Conservation (phyloP, 2,888 invertebrate species). For the Rhagonycha lutea region DNA sequence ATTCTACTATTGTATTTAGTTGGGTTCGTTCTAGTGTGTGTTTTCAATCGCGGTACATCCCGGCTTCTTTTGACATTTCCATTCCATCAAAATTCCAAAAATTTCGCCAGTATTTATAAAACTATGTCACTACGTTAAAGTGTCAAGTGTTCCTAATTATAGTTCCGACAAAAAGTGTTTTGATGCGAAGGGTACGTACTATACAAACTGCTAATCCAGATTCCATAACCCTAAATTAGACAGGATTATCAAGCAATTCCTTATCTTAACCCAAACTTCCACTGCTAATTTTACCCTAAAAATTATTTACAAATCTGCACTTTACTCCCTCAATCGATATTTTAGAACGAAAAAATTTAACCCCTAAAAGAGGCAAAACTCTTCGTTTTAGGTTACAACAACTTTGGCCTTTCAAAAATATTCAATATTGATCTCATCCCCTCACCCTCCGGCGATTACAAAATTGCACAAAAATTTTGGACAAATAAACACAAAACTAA, state of each 20-base stretch:
- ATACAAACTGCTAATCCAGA: not conserved
- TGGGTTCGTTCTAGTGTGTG: not conserved
- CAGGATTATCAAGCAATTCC: not conserved
- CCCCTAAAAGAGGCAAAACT: not conserved
- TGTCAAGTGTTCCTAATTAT: not conserved
- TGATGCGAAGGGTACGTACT: not conserved
- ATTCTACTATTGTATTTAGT: slow-evolving; percentile 13
- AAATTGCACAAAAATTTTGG: not conserved
- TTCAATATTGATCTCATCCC: not conserved
- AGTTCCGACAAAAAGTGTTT: not conserved
- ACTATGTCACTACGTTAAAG: not conserved
- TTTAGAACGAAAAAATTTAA: not conserved
- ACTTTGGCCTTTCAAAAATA: not conserved
- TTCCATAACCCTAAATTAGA: not conserved
- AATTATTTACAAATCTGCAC: not conserved
- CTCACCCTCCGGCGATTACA: not conserved
- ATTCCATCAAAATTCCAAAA: not conserved
- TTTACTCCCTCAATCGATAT: not conserved
- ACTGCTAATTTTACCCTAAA: not conserved
- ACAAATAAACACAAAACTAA: not conserved
- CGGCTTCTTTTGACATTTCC: not conserved
- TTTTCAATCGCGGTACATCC: not conserved
- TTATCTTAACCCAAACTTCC: too few relatives aligned
- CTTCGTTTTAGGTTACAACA: not conserved
- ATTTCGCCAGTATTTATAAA: not conserved